Base-by-base conservation (phyloP, 2,113 vertebrate species). In the Otolemur garnettii region DNA sequence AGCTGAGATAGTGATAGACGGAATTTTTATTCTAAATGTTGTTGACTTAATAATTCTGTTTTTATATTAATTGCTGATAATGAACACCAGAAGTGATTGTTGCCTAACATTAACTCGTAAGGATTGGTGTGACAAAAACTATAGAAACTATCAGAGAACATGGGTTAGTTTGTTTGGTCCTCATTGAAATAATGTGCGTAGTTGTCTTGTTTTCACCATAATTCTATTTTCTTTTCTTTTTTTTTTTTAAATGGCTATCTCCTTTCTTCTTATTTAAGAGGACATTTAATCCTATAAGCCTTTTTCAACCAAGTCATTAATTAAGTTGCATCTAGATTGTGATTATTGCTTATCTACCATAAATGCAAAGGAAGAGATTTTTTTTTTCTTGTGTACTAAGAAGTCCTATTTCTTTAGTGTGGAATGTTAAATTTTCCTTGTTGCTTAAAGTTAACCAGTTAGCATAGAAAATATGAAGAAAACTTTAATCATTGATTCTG, bases 391-490 rank as follows among this genome's bases (percentile, higher is more conserved):
- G 38, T 92, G 18, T 50, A 15, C 30, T 80, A n/a, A 64, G 18
- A 91, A 68, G 77, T 94, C 35, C 33, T 45, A 42, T 83, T 91
- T 91, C 21, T 90, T 75, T 66, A 84, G 55, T 72, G 21, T 85
- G 33, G 35, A 87, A 2, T 77, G 28, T 81, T 90, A 62, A 68
- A 78, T 81, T 84, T 92, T 78, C 45, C 26, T 45, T 53, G 2
- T 95, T 87, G 33, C 45, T 93, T 71, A 92, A 18, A 93, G 21
- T 95, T 60, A 74, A 45, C 86, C 59, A 92, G 12, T 87, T 90
- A 69, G 38, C 66, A 30, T 35, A 87, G 91, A 84, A 95, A 74
- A 81, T 86, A 26, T 79, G 68, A 94, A 96, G 57, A 30, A 72
- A 77, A 94, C 35, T 62, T 80, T 21, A 75, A 66, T 80, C 10